Conservation (phyloP, 2,888 invertebrate species). For the Erebia palarica region DNA sequence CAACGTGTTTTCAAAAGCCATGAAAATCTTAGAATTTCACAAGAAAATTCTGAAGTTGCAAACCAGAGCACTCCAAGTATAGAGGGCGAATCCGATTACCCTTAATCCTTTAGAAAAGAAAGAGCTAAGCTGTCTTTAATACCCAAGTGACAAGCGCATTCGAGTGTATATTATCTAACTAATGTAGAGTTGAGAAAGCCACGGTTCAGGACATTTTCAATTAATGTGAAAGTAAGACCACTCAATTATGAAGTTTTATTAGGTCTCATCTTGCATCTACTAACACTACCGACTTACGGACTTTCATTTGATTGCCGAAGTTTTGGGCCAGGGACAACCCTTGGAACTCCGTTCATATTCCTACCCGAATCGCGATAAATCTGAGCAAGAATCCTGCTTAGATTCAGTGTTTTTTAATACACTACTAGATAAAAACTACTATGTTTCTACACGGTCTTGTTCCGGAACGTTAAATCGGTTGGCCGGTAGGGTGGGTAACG, state of each 20-base stretch:
- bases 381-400: no score
- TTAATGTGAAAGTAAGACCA: conserved; percentile 57
- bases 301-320: conserved; percentile 72
- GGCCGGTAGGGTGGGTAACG: no score
- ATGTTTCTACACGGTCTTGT: no score
- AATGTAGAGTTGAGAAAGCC: conserved; percentile 14
- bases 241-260: conserved; percentile 64
- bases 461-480: no score
- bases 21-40: not conserved
- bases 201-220: conserved; percentile 52
- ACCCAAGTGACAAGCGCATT: conserved; percentile 33
- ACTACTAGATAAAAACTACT: no score
- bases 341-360: no score
- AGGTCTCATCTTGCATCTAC: conserved; percentile 71
- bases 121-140: conserved; percentile 40
- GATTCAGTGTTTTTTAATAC: no score
- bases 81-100: conserved; percentile 33
- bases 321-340: conserved; percentile 52
- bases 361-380: no score
- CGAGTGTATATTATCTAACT: conserved; percentile 23
- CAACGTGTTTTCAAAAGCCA: not conserved
- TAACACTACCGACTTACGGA: conserved; percentile 68
- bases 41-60: not conserved
- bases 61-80: not conserved
- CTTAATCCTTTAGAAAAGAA: conserved; percentile 36